Percentiles rank a stretch among this genome's conserved stretches.
Conservation (phyloP, 2,113 vertebrate genomes). For the Furnarius figulus region DNA sequence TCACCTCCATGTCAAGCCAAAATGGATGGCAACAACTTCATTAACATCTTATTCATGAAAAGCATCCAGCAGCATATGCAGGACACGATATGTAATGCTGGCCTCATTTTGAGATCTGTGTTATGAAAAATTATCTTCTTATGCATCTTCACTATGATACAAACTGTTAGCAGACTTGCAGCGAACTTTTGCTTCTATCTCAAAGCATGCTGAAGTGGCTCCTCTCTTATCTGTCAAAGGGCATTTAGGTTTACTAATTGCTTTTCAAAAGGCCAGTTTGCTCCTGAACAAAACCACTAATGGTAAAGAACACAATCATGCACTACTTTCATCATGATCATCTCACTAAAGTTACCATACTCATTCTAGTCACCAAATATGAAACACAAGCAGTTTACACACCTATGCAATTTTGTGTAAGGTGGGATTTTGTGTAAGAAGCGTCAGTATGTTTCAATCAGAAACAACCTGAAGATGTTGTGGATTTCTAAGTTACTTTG, state of each 20-base stretch:
- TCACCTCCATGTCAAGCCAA: background rate
- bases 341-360: background rate
- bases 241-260: background rate
- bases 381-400: background rate
- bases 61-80: background rate
- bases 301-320: background rate
- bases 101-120: background rate
- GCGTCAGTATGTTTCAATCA: background rate
- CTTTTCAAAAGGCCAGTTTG: background rate
- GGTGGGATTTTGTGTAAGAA: background rate
- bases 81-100: background rate
- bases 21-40: background rate
- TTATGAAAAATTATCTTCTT: background rate
- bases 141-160: background rate
- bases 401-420: background rate
- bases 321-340: background rate
- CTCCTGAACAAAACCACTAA: background rate
- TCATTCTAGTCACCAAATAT: background rate
- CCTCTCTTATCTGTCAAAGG: background rate
- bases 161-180: background rate
- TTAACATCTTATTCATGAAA: background rate
- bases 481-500: background rate
- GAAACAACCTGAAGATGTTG: background rate
- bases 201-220: background rate
- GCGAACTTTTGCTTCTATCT: background rate